Evolutionary conservation across 1,140 invertebrate species (phyloP), one percentile per base, ranked within the genome.

Genomic region (Drosophila cardini): DNA sequence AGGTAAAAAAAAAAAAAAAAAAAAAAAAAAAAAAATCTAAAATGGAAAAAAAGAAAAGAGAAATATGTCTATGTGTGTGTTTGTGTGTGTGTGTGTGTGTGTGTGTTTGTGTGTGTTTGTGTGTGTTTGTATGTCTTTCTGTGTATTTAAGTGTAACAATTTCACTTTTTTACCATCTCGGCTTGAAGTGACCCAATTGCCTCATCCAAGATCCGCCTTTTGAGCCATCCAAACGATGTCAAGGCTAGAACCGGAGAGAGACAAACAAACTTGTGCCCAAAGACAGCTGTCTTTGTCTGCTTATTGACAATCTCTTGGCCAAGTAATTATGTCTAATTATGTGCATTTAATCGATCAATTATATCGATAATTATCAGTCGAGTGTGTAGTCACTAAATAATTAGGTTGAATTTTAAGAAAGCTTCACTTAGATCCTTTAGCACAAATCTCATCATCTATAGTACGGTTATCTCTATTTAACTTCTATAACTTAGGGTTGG

Each of bases 161-260:
- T 87, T 87, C 83, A 85, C 83, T 87, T 87, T 86, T 85, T 74
- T 82, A 40, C 34, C 46, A 46, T 46, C 60, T 15, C 50, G 16
- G 38, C 73, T 42, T 36, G 34, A 38, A 46, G 62, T 73, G 83
- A 83, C 80, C 83, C 83, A 87, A 89, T 87, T 87, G 79, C 48
- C 62, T 21, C 30, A 53, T 52, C 45, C 46, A 34, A 87, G 84
- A 87, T 87, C 83, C 83, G 83, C 76, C 72, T 87, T 78, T 46
- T 60, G 21, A 1, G 21, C 46, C n/a, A n/a, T 36, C 11, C 53
- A 78, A 26, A 78, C 57, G 62, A 76, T 87, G 83, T 87, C 83
- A 86, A 86, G 83, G 84, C 83, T 86, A 83, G 84, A 69, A 70
- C 43, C 57, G 57, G 45, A 48, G 52, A 36, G 15, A 32, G n/a